Conservation (phyloP, 2,113 vertebrate genomes). For the Candoia aspera region DNA sequence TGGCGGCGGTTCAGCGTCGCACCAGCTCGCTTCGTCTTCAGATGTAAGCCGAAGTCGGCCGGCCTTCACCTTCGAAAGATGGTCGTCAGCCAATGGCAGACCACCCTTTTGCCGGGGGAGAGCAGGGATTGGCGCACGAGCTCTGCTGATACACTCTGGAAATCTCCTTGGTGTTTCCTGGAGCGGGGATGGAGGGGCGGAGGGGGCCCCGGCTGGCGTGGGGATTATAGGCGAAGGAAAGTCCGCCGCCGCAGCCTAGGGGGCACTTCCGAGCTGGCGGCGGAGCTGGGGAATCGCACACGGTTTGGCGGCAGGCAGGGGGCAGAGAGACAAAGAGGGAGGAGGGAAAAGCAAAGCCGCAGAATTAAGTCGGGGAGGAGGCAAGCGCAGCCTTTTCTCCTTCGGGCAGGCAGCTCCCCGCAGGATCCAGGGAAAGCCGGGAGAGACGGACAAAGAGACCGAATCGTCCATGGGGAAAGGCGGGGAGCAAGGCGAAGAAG, state of each 20-base stretch:
- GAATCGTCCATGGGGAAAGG: constrained; percentile 69
- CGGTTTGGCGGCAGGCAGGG: neutral
- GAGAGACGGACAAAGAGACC: constrained; percentile 33
- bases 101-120: neutral
- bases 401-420: constrained; percentile 11
- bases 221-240: constrained; percentile 59
- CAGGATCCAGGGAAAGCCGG: neutral
- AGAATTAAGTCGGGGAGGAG: constrained; percentile 48
- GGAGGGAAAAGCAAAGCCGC: constrained; percentile 13
- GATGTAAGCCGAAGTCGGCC: neutral
- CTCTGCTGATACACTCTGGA: constrained; percentile 68
- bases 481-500: constrained; percentile 75
- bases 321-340: constrained; percentile 50
- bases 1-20: neutral
- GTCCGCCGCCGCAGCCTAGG: constrained; percentile 54
- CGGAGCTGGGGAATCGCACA: neutral
- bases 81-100: constrained; percentile 53
- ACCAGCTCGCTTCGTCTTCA: neutral
- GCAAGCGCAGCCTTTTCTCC: constrained; percentile 1
- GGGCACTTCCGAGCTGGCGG: constrained; percentile 48
- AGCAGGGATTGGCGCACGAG: constrained; percentile 55
- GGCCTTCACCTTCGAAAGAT: constrained; percentile 60
- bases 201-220: constrained; percentile 45
- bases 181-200: constrained; percentile 47
- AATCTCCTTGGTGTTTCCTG: constrained; percentile 45